Base-by-base conservation (phyloP, 2,113 vertebrate genomes). In the Microtus oregoni region DNA sequence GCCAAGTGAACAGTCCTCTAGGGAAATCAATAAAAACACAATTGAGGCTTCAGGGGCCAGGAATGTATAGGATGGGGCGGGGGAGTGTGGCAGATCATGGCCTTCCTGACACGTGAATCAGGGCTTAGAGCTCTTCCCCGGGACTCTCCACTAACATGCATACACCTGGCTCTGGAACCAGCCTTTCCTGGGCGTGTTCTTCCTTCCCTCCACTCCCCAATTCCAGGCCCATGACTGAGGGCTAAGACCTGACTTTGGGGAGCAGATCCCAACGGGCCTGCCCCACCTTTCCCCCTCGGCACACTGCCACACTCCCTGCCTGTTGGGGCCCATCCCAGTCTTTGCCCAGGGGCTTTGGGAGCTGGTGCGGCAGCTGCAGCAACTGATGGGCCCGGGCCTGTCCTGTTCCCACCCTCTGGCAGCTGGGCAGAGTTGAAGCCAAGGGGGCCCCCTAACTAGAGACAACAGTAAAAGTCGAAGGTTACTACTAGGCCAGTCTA, bases 211-310 rank as follows among this genome's bases (percentile, higher is more conserved):
- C 97, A 97, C 97, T 95, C 97, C 96, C 92, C 97, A 97, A 97
- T 97, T 97, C 97, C 97, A 97, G 96, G 96, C 85, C 86, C 88
- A 97, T 97, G 97, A 98, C 97, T 97, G 97, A 97, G 95, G 95
- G 93, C 88, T 78, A 89, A 72, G 93, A 86, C 95, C 93, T 97
- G 96, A 96, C 95, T 98, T 94, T 93, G 92, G 95, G 94, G 95
- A 96, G 86, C 97, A 97, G 93, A 97, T 97, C 96, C 95, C 96
- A 96, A 97, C 90, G 93, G 78, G 96, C 89, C 93, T 0, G 4
- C 97, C 94, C 96, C 95, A 94, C 96, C 96, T 97, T 95, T 95
- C 93, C 95, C 93, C 96, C 94, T 97, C 93, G 94, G 97, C 97
- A 95, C 61, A 55, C 94, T 95, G 97, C 96, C 95, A 96, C 92